Base-by-base conservation (phyloP, 2,888 invertebrate genomes). In the Rhagium mordax region DNA sequence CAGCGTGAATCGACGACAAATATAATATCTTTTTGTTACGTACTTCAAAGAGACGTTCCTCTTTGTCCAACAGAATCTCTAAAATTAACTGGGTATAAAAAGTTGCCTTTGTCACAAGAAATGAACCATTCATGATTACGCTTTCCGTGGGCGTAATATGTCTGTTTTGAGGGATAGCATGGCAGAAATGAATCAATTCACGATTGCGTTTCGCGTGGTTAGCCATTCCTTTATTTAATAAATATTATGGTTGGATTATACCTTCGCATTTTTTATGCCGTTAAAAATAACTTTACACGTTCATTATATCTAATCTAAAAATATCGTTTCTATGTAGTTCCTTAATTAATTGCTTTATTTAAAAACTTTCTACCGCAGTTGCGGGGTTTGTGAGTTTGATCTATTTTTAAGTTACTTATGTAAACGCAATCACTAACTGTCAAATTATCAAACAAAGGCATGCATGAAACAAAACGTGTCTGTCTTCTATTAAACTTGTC, bases 131-230 rank as follows among this genome's bases (percentile, higher is more conserved):
- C 16, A 59, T 27, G 27, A 55, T 55, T 24, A 24, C 55, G 15
- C n/a, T 55, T 55, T 51, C 24, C 6, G 64, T 64, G 64, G 64
- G 64, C 64, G 64, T 64, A 18, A 8, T 15, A 64, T 16, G 24
- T 64, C 51, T 49, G 64, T 13, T 64, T 24, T 33, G 27, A 61
- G 15, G n/a, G 60, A 41, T 41, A 16, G 24, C 55, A 24, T 15
- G 24, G 24, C 10, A 24, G n/a, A 55, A 21, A 10, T 24, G 27
- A 60, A 33, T 33, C 29, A 18, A 33, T 15, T 18, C 16, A 16
- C 33, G 48, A 27, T 64, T 51, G 29, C 64, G 27, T 48, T 16
- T 48, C 51, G 64, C 64, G 49, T 64, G 64, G 24, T 64, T 27
- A 29, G 16, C 13, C 41, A 1, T n/a, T 41, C 41, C n/a, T 16